Base-by-base conservation (phyloP, 2,113 vertebrate species). In the Menura novaehollandiae region DNA sequence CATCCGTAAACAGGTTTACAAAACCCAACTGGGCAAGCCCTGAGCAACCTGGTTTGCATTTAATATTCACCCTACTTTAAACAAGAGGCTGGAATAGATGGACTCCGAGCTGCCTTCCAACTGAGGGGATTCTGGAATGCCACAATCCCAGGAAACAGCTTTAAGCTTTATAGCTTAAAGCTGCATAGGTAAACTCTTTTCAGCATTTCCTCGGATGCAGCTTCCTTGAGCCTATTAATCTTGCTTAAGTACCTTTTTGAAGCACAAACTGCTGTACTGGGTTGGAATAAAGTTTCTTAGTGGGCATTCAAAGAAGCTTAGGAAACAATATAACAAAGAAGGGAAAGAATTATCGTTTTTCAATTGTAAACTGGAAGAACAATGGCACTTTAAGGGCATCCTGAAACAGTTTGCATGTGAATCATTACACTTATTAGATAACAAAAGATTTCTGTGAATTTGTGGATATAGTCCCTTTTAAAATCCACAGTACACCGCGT, bases 201-300 rank as follows among this genome's bases (percentile, higher is more conserved):
- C 37, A 53, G n/a, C 23, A 32, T 43, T 85, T 90, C 35, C 13
- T 26, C 39, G 24, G 67, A 84, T 30, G 51, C 26, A 77, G 21
- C 33, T 71, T 80, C 39, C 71, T 77, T 52, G 6, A 91, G 23
- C 16, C 18, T 71, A n/a, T 13, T 66, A 32, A 91, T 43, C n/a
- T 59, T 85, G 30, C 20, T 88, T 47, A 94, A 92, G 47, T 22
- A 86, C 51, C 22, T 81, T 92, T 94, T 23, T 44, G 43, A 80
- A 85, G 46, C n/a, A 71, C 3, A 1, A 92, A 62, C 33, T 76
- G 63, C 51, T 55, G 71, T 66, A 80, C 16, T 43, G 27, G 32
- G 6, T 33, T 69, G 47, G 51, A 90, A 80, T 12, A 66, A 79
- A 72, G 53, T 85, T 85, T 93, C 35, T 58, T 71, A 72, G 35